Conservation (phyloP, 2,888 invertebrate species). For the Caenorhabditis sinica region DNA sequence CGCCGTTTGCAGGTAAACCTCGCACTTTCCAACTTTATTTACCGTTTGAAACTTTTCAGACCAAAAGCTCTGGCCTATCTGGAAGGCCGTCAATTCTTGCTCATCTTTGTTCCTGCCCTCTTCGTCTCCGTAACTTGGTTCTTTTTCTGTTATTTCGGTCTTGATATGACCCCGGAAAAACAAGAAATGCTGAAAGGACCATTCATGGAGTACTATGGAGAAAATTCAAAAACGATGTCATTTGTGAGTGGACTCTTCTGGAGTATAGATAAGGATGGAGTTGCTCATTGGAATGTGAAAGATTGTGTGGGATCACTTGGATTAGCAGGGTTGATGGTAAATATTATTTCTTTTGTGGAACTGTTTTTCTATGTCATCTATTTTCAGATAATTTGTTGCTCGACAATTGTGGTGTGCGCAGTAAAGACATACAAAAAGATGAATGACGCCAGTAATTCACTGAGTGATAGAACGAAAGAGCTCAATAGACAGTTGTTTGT, state of each 20-base stretch:
- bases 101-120: slow-evolving; percentile 29
- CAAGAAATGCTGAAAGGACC: slow-evolving; percentile 17
- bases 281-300: slow-evolving; percentile 28
- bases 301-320: slow-evolving; percentile 50
- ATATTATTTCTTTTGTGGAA: not conserved
- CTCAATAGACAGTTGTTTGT: slow-evolving; percentile 47
- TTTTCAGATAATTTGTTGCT: slow-evolving; percentile 48
- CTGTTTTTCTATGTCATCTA: not conserved
- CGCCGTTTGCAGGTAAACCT: slow-evolving; percentile 34
- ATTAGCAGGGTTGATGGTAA: slow-evolving; percentile 39
- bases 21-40: not conserved
- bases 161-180: slow-evolving; percentile 33
- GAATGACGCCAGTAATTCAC: slow-evolving; percentile 42
- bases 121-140: slow-evolving; percentile 46
- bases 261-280: slow-evolving; percentile 22
- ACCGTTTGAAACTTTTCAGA: too few relatives aligned
- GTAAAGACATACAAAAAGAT: slow-evolving; percentile 53
- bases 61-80: slow-evolving; percentile 13
- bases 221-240: slow-evolving; percentile 35
- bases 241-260: slow-evolving; percentile 41
- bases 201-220: slow-evolving; percentile 29
- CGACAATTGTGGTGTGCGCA: slow-evolving; percentile 43
- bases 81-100: slow-evolving; percentile 31
- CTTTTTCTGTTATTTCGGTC: slow-evolving; percentile 44
- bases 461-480: slow-evolving; percentile 49